These are phyloP conservation scores for Etia nguti DNA, from an alignment of 2,113 vertebrate genomes.

Conservation along the genomic window DNA sequence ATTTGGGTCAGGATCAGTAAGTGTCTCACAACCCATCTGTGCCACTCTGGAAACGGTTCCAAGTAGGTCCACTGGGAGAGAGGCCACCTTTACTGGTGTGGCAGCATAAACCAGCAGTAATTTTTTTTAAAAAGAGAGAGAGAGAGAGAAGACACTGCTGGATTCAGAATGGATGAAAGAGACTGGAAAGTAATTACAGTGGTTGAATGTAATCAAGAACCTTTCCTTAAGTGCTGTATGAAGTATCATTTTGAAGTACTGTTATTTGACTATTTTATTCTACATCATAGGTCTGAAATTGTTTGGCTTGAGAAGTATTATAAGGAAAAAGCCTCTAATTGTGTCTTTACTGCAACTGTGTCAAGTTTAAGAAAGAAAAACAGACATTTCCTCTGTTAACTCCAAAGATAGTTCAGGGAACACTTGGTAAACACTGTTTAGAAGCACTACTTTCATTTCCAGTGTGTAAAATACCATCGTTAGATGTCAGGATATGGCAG, in stretches of 20 bases:
- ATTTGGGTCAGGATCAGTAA: conserved; percentile 24
- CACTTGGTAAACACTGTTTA: neutral
- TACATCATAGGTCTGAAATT: neutral
- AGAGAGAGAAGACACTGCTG: neutral
- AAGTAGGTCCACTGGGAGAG: neutral
- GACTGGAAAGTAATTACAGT: neutral
- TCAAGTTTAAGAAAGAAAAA: neutral
- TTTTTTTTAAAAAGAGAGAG: neutral
- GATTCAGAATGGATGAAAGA: neutral
- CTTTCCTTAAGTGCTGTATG: neutral
- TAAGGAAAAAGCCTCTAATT: neutral
- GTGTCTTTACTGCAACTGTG: neutral
- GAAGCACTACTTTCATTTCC: neutral
- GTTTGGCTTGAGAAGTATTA: neutral
- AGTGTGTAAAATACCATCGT: neutral
- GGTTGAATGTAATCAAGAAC: neutral
- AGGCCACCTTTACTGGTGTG: neutral
- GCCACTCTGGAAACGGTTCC: neutral
- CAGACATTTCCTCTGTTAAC: neutral
- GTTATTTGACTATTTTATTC: neutral
- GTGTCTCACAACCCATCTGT: conserved; percentile 36
- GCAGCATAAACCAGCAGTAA: neutral
- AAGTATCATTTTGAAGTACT: neutral
- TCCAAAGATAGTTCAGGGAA: neutral
- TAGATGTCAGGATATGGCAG: neutral